Conservation (phyloP, 2,113 vertebrate species). For the Motacilla alba region DNA sequence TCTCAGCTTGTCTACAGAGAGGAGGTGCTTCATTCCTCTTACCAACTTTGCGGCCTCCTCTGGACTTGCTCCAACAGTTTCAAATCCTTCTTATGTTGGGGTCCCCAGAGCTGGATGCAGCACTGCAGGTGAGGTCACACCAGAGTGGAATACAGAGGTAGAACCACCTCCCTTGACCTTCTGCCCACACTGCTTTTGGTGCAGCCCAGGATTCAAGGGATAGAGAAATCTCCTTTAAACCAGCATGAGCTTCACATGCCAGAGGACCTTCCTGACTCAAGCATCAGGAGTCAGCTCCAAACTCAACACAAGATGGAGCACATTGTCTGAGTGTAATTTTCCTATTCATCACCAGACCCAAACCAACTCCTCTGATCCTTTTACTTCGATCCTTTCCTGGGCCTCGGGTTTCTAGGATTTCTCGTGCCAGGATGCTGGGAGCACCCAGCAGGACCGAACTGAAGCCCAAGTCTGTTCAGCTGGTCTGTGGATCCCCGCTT, state of each 20-base stretch:
- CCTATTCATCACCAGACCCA: background rate
- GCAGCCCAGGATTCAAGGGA: background rate
- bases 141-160: background rate
- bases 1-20: background rate
- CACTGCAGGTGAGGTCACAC: background rate
- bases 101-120: background rate
- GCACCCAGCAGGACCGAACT: accelerated
- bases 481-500: accelerated
- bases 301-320: background rate
- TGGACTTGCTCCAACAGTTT: background rate
- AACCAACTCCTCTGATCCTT: background rate
- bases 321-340: accelerated
- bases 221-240: background rate
- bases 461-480: accelerated
- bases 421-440: background rate
- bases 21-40: background rate
- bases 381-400: background rate
- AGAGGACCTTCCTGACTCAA: background rate
- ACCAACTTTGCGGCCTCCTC: background rate
- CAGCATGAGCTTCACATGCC: background rate
- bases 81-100: no score
- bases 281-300: accelerated
- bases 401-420: background rate
- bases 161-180: background rate
- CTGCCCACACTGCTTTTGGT: background rate